Conservation (phyloP, 2,888 invertebrate species). For the Euzophera pinguis region DNA sequence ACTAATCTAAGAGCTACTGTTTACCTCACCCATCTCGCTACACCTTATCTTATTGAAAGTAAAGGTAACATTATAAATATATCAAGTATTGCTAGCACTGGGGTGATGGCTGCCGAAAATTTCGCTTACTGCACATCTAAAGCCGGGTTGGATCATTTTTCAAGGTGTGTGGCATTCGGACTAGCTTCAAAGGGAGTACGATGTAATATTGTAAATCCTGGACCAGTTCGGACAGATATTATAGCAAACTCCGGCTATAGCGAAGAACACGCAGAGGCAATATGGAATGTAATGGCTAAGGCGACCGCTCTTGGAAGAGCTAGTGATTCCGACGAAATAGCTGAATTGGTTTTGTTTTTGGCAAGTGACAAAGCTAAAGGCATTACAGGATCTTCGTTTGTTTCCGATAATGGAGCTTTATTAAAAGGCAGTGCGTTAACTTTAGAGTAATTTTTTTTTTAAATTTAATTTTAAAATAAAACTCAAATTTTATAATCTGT, state of each 20-base stretch:
- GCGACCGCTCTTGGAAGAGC: constrained; percentile 90
- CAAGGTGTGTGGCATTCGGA: constrained; percentile 90
- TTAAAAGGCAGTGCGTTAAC: neutral
- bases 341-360: constrained; percentile 29
- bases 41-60: constrained; percentile 85
- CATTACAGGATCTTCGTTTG: constrained; percentile 84
- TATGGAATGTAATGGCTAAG: neutral
- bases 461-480: no score
- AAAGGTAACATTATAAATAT: constrained; percentile 92
- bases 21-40: constrained; percentile 86
- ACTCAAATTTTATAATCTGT: no score
- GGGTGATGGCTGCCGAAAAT: constrained; percentile 17
- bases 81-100: constrained; percentile 80
- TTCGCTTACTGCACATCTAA: constrained; percentile 83
- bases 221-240: constrained; percentile 32
- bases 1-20: constrained; percentile 86
- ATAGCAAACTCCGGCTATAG: constrained; percentile 23
- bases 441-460: no score
- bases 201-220: constrained; percentile 90
- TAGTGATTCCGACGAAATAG: constrained; percentile 68
- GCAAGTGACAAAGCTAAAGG: constrained; percentile 75
- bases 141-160: constrained; percentile 92
- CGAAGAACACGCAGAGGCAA: neutral
- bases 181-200: constrained; percentile 85
- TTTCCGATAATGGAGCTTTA: constrained; percentile 30